Evolutionary conservation across 2,797 vertebrate species (phyloP).

Genomic region (Synanceia verrucosa): DNA sequence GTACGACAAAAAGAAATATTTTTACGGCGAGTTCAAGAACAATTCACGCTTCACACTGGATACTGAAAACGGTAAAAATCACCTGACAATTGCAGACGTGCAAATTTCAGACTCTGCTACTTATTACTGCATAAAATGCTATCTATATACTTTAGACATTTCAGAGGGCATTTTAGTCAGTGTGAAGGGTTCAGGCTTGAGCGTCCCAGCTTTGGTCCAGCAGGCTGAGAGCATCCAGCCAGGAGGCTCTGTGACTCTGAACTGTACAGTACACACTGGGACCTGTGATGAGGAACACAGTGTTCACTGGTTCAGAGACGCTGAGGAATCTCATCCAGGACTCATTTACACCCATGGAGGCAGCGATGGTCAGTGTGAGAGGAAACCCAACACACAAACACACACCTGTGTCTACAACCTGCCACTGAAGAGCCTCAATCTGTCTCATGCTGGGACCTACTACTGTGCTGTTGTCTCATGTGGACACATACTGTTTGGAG

Average conservation of each 20-base stretch:
- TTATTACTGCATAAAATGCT: slow-evolving; percentile 10
- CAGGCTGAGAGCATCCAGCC: slow-evolving; percentile 21
- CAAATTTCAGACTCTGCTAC: slow-evolving; percentile 7
- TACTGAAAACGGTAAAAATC: not conserved
- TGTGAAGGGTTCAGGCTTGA: not conserved
- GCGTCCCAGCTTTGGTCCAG: slow-evolving; percentile 8
- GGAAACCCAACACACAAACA: not conserved
- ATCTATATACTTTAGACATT: not conserved
- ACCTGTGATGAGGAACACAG: slow-evolving; percentile 48
- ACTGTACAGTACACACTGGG: slow-evolving; percentile 53
- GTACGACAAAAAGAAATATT: not conserved
- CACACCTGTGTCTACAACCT: slow-evolving; percentile 30
- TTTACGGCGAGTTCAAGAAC: slow-evolving; percentile 30
- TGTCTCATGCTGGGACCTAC: slow-evolving; percentile 47
- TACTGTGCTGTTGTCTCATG: slow-evolving; percentile 66
- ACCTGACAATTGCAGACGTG: slow-evolving; percentile 12
- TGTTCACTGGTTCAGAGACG: slow-evolving; percentile 65
- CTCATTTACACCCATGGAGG: slow-evolving; percentile 50
- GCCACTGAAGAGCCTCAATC: not conserved
- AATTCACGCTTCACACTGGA: slow-evolving; percentile 7
- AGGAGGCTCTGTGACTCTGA: slow-evolving; percentile 55
- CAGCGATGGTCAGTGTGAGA: slow-evolving; percentile 36
- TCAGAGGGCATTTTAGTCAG: not conserved
- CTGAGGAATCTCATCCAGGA: slow-evolving; percentile 29
- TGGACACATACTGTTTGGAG: slow-evolving; percentile 56